These are phyloP conservation scores for Microtus oregoni DNA, from an alignment of 2,113 vertebrate genomes.

Conservation along the genomic window DNA sequence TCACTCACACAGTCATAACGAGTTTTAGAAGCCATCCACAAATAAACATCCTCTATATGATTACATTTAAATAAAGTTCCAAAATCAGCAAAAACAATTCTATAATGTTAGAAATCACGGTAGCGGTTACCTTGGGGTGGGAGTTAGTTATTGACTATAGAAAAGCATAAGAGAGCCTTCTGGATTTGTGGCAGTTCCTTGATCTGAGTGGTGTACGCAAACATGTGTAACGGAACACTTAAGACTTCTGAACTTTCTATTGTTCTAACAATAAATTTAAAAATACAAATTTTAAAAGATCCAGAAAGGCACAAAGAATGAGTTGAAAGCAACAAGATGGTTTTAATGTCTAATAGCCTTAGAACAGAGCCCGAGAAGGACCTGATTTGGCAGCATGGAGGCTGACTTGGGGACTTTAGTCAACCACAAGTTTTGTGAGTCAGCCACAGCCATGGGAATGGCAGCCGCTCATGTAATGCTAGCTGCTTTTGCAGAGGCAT, in stretches of 20 bases:
- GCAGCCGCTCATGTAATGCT: constrained; percentile 52
- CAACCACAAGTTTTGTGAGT: constrained; percentile 62
- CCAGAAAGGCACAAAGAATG: constrained; percentile 24
- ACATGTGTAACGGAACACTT: not conserved
- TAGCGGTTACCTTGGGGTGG: not conserved
- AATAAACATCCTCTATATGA: not conserved
- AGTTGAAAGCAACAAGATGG: constrained; percentile 41
- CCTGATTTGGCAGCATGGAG: not conserved
- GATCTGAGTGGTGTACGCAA: not conserved
- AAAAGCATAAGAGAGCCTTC: not conserved
- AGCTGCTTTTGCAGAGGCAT: constrained; percentile 43
- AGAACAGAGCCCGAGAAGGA: constrained; percentile 51
- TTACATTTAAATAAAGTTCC: not conserved
- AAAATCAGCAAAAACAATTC: constrained; percentile 43
- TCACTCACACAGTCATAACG: not conserved
- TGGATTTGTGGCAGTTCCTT: constrained; percentile 20
- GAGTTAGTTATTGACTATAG: constrained; percentile 4
- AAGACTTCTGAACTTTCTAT: constrained; percentile 50
- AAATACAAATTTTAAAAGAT: constrained; percentile 34
- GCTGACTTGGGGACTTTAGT: constrained; percentile 8
- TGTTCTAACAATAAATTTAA: not conserved
- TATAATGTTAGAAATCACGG: constrained; percentile 34
- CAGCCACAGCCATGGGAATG: constrained; percentile 7
- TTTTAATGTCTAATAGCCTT: constrained; percentile 52
- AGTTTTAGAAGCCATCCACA: not conserved